Base-by-base conservation (phyloP, 2,797 vertebrate genomes). In the Atherinosoma microstoma region DNA sequence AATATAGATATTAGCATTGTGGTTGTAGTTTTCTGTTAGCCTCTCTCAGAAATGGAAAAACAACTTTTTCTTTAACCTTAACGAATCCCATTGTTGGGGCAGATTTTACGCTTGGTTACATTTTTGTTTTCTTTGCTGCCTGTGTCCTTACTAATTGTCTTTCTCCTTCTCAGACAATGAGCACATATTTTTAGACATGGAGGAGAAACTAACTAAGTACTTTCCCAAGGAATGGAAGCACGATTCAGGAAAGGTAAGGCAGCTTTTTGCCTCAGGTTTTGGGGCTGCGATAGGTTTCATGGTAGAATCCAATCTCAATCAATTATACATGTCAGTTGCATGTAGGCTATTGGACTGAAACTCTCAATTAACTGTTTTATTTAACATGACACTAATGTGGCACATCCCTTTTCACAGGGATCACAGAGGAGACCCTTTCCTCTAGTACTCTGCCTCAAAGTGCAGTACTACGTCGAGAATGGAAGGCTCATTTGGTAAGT, bases 381-480 rank as follows among this genome's bases (percentile, higher is more conserved):
- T 32, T 32, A 32, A 32, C 1, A 32, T 32, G 30, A 32, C 30
- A 6, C 30, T 32, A 32, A 32, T 32, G 3, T 32, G 30, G 30
- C 30, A 32, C 30, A 32, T 32, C 30, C 30, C 3, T 32, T 32
- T 32, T 32, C 30, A 75, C 92, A 98, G 97, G 95, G 86, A 67
- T 74, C 89, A 38, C 93, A 94, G 78, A 95, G 86, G 79, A 94
- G 94, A 82, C 86, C 83, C 0, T 86, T 95, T 70, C 95, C 96
- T 65, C 93, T 96, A 0, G 90, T 97, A 58, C 91, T 96, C 0
- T 97, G 92, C 88, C 95, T 98, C 58, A 94, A 96, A 91, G 96
- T 96, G 63, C 96, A 96, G 83, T 96, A 94, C 90, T 98, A 98
- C 0, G 92, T 98, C 77, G 96, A 96, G 87, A 96, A 97, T 2